phyloP scores from a whole-genome alignment of 1,140 invertebrate genomes.

The Drosophila paulistorum region DNA sequence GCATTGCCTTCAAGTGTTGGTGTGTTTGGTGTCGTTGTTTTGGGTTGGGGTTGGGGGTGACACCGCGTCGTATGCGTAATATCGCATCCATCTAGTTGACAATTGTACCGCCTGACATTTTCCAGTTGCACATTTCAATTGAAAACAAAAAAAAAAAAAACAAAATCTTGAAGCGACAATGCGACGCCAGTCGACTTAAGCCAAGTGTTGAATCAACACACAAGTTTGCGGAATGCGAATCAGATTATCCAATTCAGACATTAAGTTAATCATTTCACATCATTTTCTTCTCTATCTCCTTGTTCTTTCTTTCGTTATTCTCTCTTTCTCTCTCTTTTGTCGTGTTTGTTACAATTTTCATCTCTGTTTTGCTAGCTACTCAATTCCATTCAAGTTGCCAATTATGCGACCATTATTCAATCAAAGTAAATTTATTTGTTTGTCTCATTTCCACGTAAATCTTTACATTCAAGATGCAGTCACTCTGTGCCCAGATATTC shows the following conservation, averaged over 20 bases:
- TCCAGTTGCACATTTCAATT: slow-evolving; percentile 83
- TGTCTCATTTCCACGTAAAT: slow-evolving; percentile 80
- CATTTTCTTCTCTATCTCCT: neutral
- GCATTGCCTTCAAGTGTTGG: slow-evolving; percentile 10
- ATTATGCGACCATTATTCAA: slow-evolving; percentile 82
- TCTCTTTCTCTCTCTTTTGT: neutral
- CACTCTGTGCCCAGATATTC: slow-evolving; percentile 23
- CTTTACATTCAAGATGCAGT: slow-evolving; percentile 17
- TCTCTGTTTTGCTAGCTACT: slow-evolving; percentile 81
- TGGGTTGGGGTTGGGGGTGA: slow-evolving; percentile 28
- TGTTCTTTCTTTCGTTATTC: neutral
- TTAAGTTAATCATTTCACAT: slow-evolving; percentile 61
- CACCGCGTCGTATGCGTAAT: slow-evolving; percentile 64
- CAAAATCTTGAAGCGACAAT: slow-evolving; percentile 52
- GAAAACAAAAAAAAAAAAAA: slow-evolving; percentile 22
- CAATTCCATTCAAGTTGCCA: slow-evolving; percentile 83
- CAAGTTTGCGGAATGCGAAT: slow-evolving; percentile 53
- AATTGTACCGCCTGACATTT: slow-evolving; percentile 77
- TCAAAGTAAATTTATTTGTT: slow-evolving; percentile 83
- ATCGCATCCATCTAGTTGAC: slow-evolving; percentile 78
- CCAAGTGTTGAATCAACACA: slow-evolving; percentile 30
- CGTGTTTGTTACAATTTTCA: slow-evolving; percentile 58
- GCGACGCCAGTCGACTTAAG: slow-evolving; percentile 44
- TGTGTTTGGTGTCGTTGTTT: neutral
- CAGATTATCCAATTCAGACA: slow-evolving; percentile 76